Percentiles rank a stretch among this genome's conserved stretches.
phyloP scores from a whole-genome alignment of 2,888 invertebrate species.

The Melieria picta region DNA sequence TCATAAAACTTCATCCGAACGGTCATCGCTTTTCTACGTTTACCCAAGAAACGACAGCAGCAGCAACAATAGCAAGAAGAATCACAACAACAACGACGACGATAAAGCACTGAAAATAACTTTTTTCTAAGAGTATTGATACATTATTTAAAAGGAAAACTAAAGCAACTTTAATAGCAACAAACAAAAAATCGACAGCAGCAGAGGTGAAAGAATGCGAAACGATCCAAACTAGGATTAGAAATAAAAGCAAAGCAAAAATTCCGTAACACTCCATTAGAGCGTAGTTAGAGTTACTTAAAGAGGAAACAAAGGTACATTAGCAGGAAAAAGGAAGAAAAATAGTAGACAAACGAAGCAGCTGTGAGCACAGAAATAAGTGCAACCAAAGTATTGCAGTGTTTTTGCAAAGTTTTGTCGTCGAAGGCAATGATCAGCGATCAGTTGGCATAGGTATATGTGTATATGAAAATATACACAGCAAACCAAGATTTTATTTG shows the following conservation, averaged over 20 bases:
- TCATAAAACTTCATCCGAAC: constrained; percentile 1
- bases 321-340: constrained; percentile 27
- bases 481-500: too few species aligned
- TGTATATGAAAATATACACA: neutral
- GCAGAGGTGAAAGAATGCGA: neutral
- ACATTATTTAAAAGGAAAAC: too few species aligned
- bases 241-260: constrained; percentile 7
- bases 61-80: neutral
- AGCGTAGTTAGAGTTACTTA: constrained; percentile 52
- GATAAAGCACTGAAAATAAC: constrained; percentile 3
- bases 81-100: constrained; percentile 20
- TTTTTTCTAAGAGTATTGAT: constrained; percentile 27
- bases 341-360: constrained; percentile 22
- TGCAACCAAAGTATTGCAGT: constrained; percentile 43
- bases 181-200: too few species aligned
- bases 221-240: constrained; percentile 7
- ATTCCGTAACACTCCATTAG: constrained; percentile 58
- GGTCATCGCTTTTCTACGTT: constrained; percentile 18
- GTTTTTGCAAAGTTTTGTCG: constrained; percentile 33
- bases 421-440: neutral
- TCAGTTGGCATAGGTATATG: constrained; percentile 42
- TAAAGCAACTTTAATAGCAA: too few species aligned
- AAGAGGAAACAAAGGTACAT: constrained; percentile 40
- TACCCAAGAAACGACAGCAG: neutral
- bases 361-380: constrained; percentile 1